Evolutionary conservation across 1,140 invertebrate species (phyloP).

Genomic region (Pogonus chalceus): DNA sequence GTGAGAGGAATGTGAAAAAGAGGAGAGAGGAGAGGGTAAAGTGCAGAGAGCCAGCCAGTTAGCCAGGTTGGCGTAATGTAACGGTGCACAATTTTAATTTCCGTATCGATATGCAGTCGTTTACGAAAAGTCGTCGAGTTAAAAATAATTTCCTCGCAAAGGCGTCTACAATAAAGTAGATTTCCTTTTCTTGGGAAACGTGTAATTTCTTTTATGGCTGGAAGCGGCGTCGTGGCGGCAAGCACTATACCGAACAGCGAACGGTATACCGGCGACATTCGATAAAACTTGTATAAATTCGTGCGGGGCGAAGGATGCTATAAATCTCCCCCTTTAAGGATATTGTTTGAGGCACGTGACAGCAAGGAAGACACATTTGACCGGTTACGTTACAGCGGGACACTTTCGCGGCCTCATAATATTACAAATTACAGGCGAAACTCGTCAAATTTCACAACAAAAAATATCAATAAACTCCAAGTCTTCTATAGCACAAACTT

Average conservation of each 20-base stretch:
- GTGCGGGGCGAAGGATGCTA: constrained; percentile 17
- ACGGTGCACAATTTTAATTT: too few species aligned
- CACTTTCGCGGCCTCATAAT: too few species aligned
- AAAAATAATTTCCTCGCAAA: neutral
- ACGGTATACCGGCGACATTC: constrained; percentile 6
- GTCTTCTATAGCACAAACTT: too few species aligned
- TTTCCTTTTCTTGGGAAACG: constrained; percentile 6
- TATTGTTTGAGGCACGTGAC: constrained; percentile 27
- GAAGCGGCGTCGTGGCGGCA: neutral
- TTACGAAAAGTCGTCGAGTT: neutral
- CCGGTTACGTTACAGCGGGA: constrained; percentile 13
- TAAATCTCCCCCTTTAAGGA: constrained; percentile 24
- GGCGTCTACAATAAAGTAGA: constrained; percentile 4
- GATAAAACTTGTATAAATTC: constrained; percentile 25
- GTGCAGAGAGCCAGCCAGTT: too few species aligned
- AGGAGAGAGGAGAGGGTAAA: too few species aligned
- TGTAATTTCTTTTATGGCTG: constrained; percentile 5
- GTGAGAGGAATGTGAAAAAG: too few species aligned
- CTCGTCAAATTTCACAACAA: too few species aligned
- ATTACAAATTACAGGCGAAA: too few species aligned
- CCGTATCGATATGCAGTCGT: too few species aligned
- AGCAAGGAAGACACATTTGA: constrained; percentile 14
- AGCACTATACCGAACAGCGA: neutral
- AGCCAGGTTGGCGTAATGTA: too few species aligned
- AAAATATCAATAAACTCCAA: too few species aligned